Base-by-base conservation (phyloP, 1,140 invertebrate genomes). In the Tetragnatha versicolor region DNA sequence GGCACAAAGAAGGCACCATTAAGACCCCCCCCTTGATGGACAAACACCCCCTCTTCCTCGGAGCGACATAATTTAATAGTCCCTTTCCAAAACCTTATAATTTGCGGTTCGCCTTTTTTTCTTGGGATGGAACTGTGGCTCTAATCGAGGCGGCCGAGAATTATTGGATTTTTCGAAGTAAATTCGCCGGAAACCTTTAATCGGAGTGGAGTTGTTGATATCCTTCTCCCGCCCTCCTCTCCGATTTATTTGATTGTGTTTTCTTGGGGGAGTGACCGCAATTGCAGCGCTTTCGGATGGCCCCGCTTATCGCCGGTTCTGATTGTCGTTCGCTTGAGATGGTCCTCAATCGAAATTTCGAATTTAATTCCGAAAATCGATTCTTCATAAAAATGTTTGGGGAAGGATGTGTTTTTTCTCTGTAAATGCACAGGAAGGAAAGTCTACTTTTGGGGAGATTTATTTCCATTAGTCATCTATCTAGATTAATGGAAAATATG, bases 131-230 rank as follows among this genome's bases (percentile, higher is more conserved):
- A 29, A 65, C 37, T 22, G 35, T 37, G 55, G 53, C 49, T 55
- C 25, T 37, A 77, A 63, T 65, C 73, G 66, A 17, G 39, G 61
- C 51, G 42, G 42, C 73, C 31, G 39, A 51, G 35, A 25, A 53
- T 77, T 77, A 77, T 77, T 77, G 73, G 73, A 77, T 77, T 77
- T 77, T 61, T 77, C 58, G 73, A 66, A 77, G 73, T 77, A 77
- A 77, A 77, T 77, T 77, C 66, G 60, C 73, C 61, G 66, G 73
- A 77, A n/a, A 77, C 73, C 73, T 77, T 77, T 77, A 77, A 77
- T 77, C 73, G 73, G 60, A 77, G 73, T 77, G 29, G 73, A 77
- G 73, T 77, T 77, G 73, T 77, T 77, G 73, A 77, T 77, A 77
- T 77, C 60, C 73, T 65, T 35, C 60, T 65, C n/a, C n/a, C n/a